phyloP scores from a whole-genome alignment of 2,797 vertebrate genomes.

The Poecilia wingei region DNA sequence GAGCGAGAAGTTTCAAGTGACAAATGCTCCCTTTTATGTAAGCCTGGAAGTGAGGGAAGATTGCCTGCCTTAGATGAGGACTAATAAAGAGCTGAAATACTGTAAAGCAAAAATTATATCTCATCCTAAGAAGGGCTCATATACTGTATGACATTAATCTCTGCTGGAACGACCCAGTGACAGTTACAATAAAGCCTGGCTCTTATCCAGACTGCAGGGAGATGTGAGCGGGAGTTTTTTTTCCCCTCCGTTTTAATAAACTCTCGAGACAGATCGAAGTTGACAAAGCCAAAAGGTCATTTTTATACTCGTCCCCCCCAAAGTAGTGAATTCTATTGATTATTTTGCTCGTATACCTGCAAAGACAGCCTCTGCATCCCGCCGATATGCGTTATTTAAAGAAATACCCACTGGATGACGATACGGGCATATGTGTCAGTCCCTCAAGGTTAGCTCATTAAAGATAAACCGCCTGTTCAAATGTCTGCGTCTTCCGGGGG shows the following conservation, averaged over 20 bases:
- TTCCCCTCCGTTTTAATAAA: constrained; percentile 14
- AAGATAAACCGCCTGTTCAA: constrained; percentile 38
- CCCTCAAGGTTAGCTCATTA: background rate
- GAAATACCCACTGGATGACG: background rate
- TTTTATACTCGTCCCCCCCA: constrained; percentile 1
- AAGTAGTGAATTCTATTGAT: background rate
- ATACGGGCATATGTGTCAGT: background rate
- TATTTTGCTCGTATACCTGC: background rate
- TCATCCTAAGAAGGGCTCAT: constrained; percentile 48
- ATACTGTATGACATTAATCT: constrained; percentile 56
- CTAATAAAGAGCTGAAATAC: constrained; percentile 56
- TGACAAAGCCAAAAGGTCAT: constrained; percentile 22
- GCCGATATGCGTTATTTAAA: background rate
- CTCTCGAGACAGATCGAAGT: constrained; percentile 10
- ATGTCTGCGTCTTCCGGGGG: constrained; percentile 37
- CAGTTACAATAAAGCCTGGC: constrained; percentile 36
- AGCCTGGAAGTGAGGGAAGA: constrained; percentile 1
- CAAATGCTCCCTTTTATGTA: constrained; percentile 14
- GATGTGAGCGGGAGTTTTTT: constrained; percentile 13
- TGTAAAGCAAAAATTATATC: constrained; percentile 35
- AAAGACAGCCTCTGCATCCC: background rate
- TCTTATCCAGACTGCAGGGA: constrained; percentile 38
- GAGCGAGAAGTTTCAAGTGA: constrained; percentile 11
- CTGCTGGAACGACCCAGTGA: constrained; percentile 38
- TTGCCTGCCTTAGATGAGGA: constrained; percentile 4